Evolutionary conservation across 1,140 invertebrate species (phyloP), one percentile per base, ranked within the genome.

Genomic region (Sitobion miscanthi): DNA sequence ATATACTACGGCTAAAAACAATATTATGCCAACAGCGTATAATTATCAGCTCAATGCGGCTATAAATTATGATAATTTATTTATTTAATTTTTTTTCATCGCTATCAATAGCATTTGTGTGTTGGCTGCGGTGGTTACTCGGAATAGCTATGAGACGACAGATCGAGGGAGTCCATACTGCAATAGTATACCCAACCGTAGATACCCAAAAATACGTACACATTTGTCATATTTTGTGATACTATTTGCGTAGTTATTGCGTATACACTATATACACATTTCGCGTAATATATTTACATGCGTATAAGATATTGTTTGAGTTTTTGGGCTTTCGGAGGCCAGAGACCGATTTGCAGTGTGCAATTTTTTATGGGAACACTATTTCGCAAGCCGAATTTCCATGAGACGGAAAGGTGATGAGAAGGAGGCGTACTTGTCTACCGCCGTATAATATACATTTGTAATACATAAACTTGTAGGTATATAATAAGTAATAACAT

Each of bases 21-120:
- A n/a, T 77, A 77, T n/a, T n/a, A 77, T 77, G 62, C 62, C 17
- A n/a, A 77, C 62, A 77, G n/a, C 62, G 62, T 77, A 77, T 77
- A 77, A 77, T 77, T 77, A 77, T 77, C 35, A 35, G 35, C 62
- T 77, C 62, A 77, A n/a, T 17, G n/a, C 62, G 62, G 30, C n/a
- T n/a, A 77, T 77, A 77, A 77, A 77, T 77, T 77, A 77, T 77
- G 14, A 77, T n/a, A 35, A 77, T 77, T 77, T 77, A 77, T 69
- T 69, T 69, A 69, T 69, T 69, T n/a, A 4, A 30, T n/a, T 77
- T 77, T 38, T 38, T n/a, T 77, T 30, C n/a, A 77, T 77, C n/a
- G n/a, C 4, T 77, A 17, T 77, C n/a, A 77, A 77, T 77, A 77
- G 14, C n/a, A 14, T 30, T 77, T 8, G 62, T 8, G 62, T 77